Percentiles rank a stretch among this genome's conserved stretches.
Conservation (phyloP, 1,140 invertebrate genomes). For the Dendroctonus valens region DNA sequence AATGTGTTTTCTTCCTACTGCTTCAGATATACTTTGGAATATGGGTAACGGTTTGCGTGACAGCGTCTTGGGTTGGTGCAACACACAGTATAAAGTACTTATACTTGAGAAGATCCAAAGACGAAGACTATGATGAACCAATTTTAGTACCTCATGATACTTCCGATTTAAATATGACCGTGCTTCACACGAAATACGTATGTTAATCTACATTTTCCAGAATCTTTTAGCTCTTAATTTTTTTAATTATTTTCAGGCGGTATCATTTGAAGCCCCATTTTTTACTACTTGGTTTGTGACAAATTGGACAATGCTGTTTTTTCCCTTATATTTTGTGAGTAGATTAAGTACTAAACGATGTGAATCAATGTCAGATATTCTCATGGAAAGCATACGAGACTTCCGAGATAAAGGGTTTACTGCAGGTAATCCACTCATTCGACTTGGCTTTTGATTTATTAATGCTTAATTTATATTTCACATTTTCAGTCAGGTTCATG, state of each 20-base stretch:
- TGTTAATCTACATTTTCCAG: slow-evolving; percentile 16
- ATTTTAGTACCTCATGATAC: slow-evolving; percentile 50
- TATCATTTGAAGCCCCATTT: slow-evolving; percentile 82
- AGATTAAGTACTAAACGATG: slow-evolving; percentile 69
- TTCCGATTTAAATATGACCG: slow-evolving; percentile 50
- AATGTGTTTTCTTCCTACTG: slow-evolving; percentile 21
- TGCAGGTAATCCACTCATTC: slow-evolving; percentile 57
- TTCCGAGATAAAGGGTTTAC: slow-evolving; percentile 87
- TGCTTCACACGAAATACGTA: slow-evolving; percentile 54
- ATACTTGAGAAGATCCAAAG: slow-evolving; percentile 60
- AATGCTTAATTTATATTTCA: background rate
- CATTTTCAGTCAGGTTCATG: slow-evolving; percentile 71
- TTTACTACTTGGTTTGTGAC: slow-evolving; percentile 94
- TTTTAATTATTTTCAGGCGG: slow-evolving; percentile 54
- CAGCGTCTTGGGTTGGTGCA: slow-evolving; percentile 84
- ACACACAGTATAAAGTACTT: slow-evolving; percentile 86
- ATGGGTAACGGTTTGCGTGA: slow-evolving; percentile 79
- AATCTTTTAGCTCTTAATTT: slow-evolving; percentile 7
- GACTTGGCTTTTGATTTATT: background rate
- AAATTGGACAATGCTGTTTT: slow-evolving; percentile 89
- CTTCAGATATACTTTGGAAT: slow-evolving; percentile 84
- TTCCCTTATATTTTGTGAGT: slow-evolving; percentile 81
- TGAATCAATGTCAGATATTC: slow-evolving; percentile 69
- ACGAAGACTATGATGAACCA: slow-evolving; percentile 45
- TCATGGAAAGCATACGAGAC: slow-evolving; percentile 74